These are phyloP conservation scores for Tridacna crocea DNA, from an alignment of 2,888 invertebrate species.

Conservation along the genomic window DNA sequence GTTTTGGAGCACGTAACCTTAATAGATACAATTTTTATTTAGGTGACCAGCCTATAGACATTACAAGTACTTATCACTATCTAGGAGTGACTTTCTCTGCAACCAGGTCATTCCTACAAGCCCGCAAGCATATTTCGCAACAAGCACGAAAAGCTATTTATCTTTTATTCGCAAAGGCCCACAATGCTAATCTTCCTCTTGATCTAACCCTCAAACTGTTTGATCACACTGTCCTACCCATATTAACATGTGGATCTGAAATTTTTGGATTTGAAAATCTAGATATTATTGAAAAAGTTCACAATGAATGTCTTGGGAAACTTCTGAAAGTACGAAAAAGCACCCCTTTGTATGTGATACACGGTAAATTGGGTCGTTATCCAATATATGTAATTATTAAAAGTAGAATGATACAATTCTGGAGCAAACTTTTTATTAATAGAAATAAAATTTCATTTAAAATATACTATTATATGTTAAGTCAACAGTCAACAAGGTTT, in stretches of 20 bases:
- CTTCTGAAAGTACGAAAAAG: constrained; percentile 17
- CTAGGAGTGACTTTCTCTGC: constrained; percentile 12
- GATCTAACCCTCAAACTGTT: constrained; percentile 18
- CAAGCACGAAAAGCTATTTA: constrained; percentile 3
- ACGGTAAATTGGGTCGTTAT: constrained; percentile 21
- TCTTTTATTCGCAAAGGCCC: not conserved
- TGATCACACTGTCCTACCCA: constrained; percentile 23
- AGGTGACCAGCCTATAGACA: not conserved
- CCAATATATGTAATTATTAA: constrained; percentile 6
- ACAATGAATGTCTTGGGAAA: constrained; percentile 15
- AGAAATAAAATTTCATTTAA: too few relatives aligned
- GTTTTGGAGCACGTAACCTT: not conserved
- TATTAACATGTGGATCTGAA: constrained; percentile 27
- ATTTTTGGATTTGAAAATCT: constrained; percentile 26
- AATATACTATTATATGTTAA: too few relatives aligned
- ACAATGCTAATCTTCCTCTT: constrained; percentile 1
- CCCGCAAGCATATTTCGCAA: not conserved
- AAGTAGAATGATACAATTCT: constrained; percentile 2
- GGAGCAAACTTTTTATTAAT: constrained; percentile 4
- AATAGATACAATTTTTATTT: not conserved
- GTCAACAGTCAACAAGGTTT: too few relatives aligned
- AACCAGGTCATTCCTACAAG: constrained; percentile 12
- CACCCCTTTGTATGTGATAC: constrained; percentile 21
- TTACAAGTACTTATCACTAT: constrained; percentile 15
- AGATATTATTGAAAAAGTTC: constrained; percentile 27